These are phyloP conservation scores for Oceanodroma tethys DNA, from an alignment of 2,113 vertebrate species.

Conservation along the genomic window DNA sequence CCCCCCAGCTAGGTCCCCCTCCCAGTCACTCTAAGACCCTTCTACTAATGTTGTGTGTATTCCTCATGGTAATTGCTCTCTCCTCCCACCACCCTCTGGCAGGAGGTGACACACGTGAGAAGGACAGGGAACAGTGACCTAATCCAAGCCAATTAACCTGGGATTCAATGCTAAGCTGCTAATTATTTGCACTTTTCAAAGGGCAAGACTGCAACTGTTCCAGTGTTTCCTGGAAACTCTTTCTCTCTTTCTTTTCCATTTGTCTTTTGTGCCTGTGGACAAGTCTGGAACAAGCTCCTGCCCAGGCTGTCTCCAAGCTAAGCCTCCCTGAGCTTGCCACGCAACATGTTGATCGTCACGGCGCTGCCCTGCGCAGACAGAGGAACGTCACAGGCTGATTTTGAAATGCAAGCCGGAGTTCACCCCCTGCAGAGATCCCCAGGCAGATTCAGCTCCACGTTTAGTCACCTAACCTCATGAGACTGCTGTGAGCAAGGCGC, in stretches of 20 bases:
- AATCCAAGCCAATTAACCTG: background rate
- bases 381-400: background rate
- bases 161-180: background rate
- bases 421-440: background rate
- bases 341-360: background rate
- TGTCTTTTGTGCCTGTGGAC: background rate
- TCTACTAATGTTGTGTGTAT: background rate
- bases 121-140: background rate
- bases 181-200: background rate
- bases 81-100: background rate
- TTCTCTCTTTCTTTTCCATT: background rate
- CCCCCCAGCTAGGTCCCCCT: background rate
- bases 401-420: background rate
- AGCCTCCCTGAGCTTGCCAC: background rate
- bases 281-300: constrained; percentile 6
- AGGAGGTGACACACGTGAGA: background rate
- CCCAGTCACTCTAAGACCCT: background rate
- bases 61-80: background rate
- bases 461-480: background rate
- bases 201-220: background rate
- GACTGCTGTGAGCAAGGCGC: background rate
- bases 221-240: background rate
- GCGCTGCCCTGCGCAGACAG: background rate
- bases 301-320: background rate
- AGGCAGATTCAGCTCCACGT: background rate